These are phyloP conservation scores for Sebastes dallii DNA, from an alignment of 2,797 vertebrate species.

Conservation along the genomic window DNA sequence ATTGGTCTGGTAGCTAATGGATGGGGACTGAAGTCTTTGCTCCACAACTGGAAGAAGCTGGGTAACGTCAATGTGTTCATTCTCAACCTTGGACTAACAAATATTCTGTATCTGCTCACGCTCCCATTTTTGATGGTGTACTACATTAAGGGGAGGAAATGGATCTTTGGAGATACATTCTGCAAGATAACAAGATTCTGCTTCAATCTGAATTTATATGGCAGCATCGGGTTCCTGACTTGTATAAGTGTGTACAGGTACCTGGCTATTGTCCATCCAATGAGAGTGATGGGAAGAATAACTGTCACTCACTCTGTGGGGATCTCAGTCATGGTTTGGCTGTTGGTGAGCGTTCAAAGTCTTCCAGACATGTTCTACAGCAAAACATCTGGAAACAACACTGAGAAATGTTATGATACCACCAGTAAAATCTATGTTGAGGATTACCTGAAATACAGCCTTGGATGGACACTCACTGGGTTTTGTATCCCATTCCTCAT, in stretches of 20 bases:
- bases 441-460: conserved; percentile 75
- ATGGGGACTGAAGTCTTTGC: conserved; percentile 81
- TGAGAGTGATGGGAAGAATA: conserved; percentile 77
- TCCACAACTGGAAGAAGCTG: conserved; percentile 62
- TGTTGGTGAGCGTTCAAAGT: conserved; percentile 72
- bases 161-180: conserved; percentile 82
- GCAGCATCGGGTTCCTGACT: conserved; percentile 88
- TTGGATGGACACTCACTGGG: conserved; percentile 70
- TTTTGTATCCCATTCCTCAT: conserved; percentile 82
- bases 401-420: conserved; percentile 69
- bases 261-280: conserved; percentile 82
- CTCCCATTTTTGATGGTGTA: conserved; percentile 83
- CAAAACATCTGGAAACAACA: not conserved
- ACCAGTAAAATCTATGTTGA: not conserved
- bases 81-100: conserved; percentile 78
- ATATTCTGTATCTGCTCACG: conserved; percentile 72
- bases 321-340: conserved; percentile 74
- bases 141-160: conserved; percentile 59
- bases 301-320: conserved; percentile 4
- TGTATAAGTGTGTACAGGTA: conserved; percentile 87
- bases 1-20: conserved; percentile 78
- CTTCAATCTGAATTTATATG: conserved; percentile 87
- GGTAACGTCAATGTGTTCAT: conserved; percentile 72
- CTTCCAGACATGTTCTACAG: conserved; percentile 77
- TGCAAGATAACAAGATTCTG: conserved; percentile 83